Evolutionary conservation across 1,140 invertebrate genomes (phyloP), one percentile per base, ranked within the genome.

Genomic region (Drosophila triauraria): DNA sequence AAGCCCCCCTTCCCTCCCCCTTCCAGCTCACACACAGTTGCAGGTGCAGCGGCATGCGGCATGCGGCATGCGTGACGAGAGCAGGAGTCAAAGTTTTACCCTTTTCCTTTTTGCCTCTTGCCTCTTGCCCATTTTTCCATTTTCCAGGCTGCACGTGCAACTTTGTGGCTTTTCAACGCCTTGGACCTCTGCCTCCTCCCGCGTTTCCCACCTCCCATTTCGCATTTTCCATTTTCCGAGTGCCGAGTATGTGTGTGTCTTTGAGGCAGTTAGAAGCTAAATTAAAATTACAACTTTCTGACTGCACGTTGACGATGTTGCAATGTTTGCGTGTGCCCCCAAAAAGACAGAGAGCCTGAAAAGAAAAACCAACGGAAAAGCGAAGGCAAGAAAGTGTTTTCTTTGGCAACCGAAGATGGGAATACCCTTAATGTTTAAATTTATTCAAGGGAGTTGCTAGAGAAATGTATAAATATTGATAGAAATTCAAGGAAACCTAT

Each of bases 271-370:
- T 83, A 59, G 72, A 57, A 65, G 77, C 67, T 77, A 77, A 84
- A 84, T 85, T 84, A 85, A 84, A 84, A 84, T 84, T 84, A 71
- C 77, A 84, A 84, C 77, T 83, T 83, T 77, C 75, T 61, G 76
- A 76, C 81, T 84, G 63, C 80, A 82, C 76, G 76, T 80, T 82
- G 80, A 82, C 80, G 81, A 59, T 64, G 56, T 48, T 76, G 50
- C 61, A 54, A 54, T 59, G 61, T 77, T 84, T 77, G 77, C 81
- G 71, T 84, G 80, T 64, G 48, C 62, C 67, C 48, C 48, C 46
- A 67, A 68, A 65, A 79, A 62, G 35, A 63, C 17, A 60, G 17
- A 38, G 20, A 53, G 53, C 54, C 67, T 40, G 50, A 48, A 72
- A 50, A 51, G 67, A 38, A 48, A 64, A 58, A 43, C 23, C 13